Evolutionary conservation across 2,888 invertebrate genomes (phyloP), one percentile per base, ranked within the genome.

Genomic region (Ophonus ardosiacus): DNA sequence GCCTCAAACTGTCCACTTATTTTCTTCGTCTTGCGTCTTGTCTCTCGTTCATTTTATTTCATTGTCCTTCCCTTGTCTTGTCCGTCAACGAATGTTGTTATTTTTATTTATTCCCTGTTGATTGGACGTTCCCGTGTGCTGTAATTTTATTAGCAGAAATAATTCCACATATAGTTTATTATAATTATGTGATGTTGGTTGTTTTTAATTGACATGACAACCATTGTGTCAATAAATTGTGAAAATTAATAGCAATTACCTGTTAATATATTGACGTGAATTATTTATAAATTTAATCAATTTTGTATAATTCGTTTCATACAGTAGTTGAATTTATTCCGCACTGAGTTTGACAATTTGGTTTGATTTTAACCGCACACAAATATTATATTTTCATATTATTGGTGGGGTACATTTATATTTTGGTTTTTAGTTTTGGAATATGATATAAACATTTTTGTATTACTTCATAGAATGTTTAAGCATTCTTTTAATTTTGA

Each of bases 31-130:
- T 51, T 10, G 8, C 38, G 24, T 38, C 68, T 51, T 10, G 8
- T 51, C 6, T 68, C 43, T 13, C 3, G 43, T 51, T 13, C 10
- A 8, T 13, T 51, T 51, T 51, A 51, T 51, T 51, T 51, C 43
- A 51, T 13, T 51, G 43, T 10, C 10, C 43, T 10, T 10, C 24
- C 3, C 31, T 31, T 31, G 31, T 31, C 31, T 31, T 31, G 31
- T 31, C 31, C 31, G 31, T 31, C 31, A 31, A 5, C 5, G 5
- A 31, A 31, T 51, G 38, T 24, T 31, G 31, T 68, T 68, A 68
- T 68, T 68, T 68, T 68, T 68, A 38, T 68, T 68, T 68, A 68
- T 68, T 68, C 15, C n/a, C n/a, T 68, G 68, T 68, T 68, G 68
- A 68, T 68, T 68, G 68, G 38, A 38, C 31, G 5, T 31, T 4